Evolutionary conservation across 1,140 invertebrate species (phyloP), one percentile per base, ranked within the genome.

Genomic region (Penaeus chinensis): DNA sequence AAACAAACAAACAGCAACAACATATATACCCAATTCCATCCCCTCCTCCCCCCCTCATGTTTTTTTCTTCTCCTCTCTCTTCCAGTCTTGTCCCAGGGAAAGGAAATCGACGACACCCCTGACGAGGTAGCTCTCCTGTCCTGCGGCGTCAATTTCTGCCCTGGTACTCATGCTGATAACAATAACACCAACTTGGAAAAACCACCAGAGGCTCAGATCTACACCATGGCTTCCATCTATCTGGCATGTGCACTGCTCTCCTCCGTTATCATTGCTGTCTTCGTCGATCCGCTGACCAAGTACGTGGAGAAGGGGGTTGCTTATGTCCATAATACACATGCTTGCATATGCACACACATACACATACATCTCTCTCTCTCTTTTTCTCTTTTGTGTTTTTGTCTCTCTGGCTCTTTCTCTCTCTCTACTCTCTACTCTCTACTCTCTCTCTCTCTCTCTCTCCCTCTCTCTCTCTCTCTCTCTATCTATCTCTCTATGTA

Each of bases 251-350:
- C 98, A 24, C 91, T 97, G 47, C 92, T 97, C 3, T 97, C 97
- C 3, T 95, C 97, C 0, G 93, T 96, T 47, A 95, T 99, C 90
- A 95, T 99, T 69, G 95, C 95, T 3, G 91, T 98, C 10, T 95
- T 98, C 82, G 94, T 99, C 42, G 98, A 99, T 93, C 96, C 97
- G 16, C 94, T 98, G 0, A 96, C 96, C 87, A 96, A 96, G 94
- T 96, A 93, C 84, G 62, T 87, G 85, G 5, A 76, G n/a, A 16
- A 11, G 13, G n/a, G 0, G 13, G 20, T 10, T 47, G 32, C 13
- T 32, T 7, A 37, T 0, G 11, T 24, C 13, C 24, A 20, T 27
- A 0, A 77, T n/a, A 77, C 74, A 77, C 24, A 47, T n/a, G 24
- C 74, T n/a, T n/a, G 24, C 74, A 77, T 37, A 77, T n/a, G 24